These are phyloP conservation scores for sheep (Ovis aries) DNA, from an alignment of 2,113 vertebrate species.

Conservation along the genomic window ARS-UI_Ramb_v3.0 NC_056071.1:38318501-38319000, in stretches of 20 bases:
- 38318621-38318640: not conserved
- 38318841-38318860: not conserved
- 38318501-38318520: not conserved
- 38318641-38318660: not conserved
- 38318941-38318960: not conserved
- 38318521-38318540: not conserved
- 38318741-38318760: not conserved
- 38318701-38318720: not conserved
- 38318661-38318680: not conserved
- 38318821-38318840: not conserved
- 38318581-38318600: not conserved
- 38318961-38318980: not conserved
- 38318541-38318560: slow-evolving; percentile 13
- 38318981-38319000: not conserved
- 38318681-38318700: not conserved
- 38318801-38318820: not conserved
- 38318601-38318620: not conserved
- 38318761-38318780: slow-evolving; percentile 2
- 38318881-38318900: slow-evolving; percentile 33
- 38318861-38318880: not conserved
- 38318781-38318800: not conserved
- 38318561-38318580: not conserved
- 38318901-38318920: not conserved
- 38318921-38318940: slow-evolving; percentile 7
- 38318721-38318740: not conserved